Evolutionary conservation across 1,140 invertebrate species (phyloP).

Genomic region (Aleiodes sp.): DNA sequence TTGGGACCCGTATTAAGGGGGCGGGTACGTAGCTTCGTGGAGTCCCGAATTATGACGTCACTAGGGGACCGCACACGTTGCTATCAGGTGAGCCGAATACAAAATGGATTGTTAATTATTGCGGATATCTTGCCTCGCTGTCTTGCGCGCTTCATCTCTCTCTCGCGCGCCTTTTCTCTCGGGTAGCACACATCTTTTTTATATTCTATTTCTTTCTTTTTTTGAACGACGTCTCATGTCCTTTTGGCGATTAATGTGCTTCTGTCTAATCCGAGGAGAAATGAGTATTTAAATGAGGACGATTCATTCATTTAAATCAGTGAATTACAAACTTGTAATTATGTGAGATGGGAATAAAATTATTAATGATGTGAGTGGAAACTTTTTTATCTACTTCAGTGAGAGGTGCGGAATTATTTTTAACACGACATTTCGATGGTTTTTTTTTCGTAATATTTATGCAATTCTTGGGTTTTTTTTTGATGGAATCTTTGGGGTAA

Average conservation of each 20-base stretch:
- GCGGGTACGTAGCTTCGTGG: constrained; percentile 61
- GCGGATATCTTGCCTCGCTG: constrained; percentile 38
- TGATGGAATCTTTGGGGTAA: no score
- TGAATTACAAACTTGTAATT: background rate
- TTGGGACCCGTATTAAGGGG: constrained; percentile 64
- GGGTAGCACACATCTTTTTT: no score
- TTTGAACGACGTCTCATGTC: no score
- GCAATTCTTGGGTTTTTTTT: no score
- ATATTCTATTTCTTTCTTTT: background rate
- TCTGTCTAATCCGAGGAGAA: constrained; percentile 7
- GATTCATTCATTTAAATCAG: constrained; percentile 10
- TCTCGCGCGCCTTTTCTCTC: constrained; percentile 24
- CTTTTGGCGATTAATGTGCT: background rate
- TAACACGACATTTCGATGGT: no score
- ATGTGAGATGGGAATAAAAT: background rate
- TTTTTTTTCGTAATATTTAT: no score
- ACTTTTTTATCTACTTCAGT: background rate
- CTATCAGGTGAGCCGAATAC: constrained; percentile 63
- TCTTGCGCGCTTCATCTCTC: background rate
- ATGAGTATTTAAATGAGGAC: constrained; percentile 9
- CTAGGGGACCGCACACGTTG: constrained; percentile 63
- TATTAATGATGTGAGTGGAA: background rate
- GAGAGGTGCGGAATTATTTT: no score
- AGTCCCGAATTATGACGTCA: constrained; percentile 67
- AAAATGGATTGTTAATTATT: constrained; percentile 65